These are phyloP conservation scores for Propithecus deckenii DNA, from an alignment of 2,797 vertebrate genomes.

Conservation along the genomic window DNA sequence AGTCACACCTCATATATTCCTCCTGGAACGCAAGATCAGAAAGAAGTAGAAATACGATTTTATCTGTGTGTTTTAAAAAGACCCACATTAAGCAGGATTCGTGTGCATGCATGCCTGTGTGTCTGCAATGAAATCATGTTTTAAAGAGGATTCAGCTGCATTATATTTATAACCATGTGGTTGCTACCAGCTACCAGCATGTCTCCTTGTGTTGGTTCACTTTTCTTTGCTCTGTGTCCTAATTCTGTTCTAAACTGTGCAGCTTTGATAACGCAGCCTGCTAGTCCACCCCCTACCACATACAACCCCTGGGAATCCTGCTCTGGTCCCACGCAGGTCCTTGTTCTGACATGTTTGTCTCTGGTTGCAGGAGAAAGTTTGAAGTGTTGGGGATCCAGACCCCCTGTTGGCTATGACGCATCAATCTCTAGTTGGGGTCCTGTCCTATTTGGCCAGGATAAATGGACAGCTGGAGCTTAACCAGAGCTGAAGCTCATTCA, in stretches of 20 bases:
- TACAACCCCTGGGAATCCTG: neutral
- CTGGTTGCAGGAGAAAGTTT: neutral
- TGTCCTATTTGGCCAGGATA: neutral
- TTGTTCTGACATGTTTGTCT: neutral
- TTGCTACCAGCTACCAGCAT: slow-evolving; percentile 77
- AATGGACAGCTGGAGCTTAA: neutral
- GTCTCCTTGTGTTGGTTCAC: slow-evolving; percentile 14
- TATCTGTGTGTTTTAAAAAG: slow-evolving; percentile 41
- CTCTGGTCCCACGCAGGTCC: neutral
- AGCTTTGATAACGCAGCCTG: neutral
- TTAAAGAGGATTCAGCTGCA: slow-evolving; percentile 67
- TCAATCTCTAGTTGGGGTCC: neutral
- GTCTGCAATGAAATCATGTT: slow-evolving; percentile 58
- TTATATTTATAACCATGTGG: slow-evolving; percentile 75
- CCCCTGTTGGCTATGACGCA: neutral
- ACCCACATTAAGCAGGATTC: slow-evolving; percentile 34
- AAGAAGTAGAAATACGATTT: neutral
- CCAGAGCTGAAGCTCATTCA: neutral
- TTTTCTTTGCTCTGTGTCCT: slow-evolving; percentile 47
- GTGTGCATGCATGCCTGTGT: slow-evolving; percentile 47
- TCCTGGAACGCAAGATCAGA: slow-evolving; percentile 16
- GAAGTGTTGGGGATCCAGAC: neutral
- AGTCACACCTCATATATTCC: neutral
- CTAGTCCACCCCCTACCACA: neutral
- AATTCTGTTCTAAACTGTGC: slow-evolving; percentile 33